Evolutionary conservation across 2,888 invertebrate genomes (phyloP).

Genomic region (Ectemnius continuus): DNA sequence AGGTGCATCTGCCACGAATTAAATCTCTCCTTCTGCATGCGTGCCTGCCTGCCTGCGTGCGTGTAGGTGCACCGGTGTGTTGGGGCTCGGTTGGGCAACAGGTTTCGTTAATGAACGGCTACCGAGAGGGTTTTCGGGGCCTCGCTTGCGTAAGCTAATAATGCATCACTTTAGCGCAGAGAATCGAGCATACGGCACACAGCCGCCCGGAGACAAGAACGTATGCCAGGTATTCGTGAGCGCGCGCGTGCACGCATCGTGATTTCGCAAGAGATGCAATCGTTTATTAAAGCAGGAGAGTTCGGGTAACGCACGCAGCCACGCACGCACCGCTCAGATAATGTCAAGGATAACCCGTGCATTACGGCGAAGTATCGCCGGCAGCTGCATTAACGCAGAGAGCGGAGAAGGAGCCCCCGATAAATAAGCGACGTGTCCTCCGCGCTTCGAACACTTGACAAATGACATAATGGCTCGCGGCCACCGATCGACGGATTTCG

Average conservation of each 20-base stretch:
- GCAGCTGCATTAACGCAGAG: conserved; percentile 53
- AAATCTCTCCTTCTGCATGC: conserved; percentile 36
- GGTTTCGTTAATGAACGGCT: conserved; percentile 54
- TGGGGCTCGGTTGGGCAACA: conserved; percentile 44
- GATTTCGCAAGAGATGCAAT: conserved; percentile 64
- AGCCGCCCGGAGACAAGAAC: background rate
- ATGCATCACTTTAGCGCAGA: conserved; percentile 34
- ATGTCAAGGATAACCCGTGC: conserved; percentile 74
- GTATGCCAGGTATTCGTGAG: background rate
- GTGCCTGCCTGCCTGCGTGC: too few species aligned
- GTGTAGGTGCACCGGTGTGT: conserved; percentile 18
- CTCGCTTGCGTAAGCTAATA: conserved; percentile 44
- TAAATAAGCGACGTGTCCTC: conserved; percentile 29
- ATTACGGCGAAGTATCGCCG: conserved; percentile 52
- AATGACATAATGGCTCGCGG: conserved; percentile 47
- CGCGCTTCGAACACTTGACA: conserved; percentile 29
- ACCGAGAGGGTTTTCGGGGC: conserved; percentile 28
- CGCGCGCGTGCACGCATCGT: conserved; percentile 16
- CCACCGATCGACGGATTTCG: conserved; percentile 38
- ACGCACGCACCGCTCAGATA: conserved; percentile 59
- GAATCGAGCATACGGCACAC: background rate
- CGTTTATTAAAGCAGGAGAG: conserved; percentile 60
- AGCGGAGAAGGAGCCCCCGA: conserved; percentile 17
- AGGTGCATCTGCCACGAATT: conserved; percentile 54
- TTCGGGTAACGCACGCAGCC: conserved; percentile 62